Evolutionary conservation across 2,113 vertebrate genomes (phyloP), one percentile per base, ranked within the genome.

Genomic region (Glareola pratincola): DNA sequence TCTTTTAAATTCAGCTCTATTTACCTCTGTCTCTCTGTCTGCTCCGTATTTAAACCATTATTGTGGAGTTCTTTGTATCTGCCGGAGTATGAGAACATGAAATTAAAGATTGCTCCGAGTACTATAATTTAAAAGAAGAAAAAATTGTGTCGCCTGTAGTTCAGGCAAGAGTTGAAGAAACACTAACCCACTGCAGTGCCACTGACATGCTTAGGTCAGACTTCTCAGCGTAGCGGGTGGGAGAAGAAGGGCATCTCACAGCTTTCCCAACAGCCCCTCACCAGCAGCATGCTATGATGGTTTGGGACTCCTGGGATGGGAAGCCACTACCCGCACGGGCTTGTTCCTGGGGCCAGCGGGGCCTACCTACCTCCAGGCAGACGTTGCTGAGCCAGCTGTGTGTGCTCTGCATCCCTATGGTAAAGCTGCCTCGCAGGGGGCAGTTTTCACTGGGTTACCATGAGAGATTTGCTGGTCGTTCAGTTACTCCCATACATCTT

Each of bases 391-490:
- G 39, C 37, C 68, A 73, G 76, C 50, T 76, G 53, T 37, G 43
- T 1, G 7, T 6, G 22, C 50, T 54, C 60, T 23, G 41, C 63
- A 10, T 14, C 26, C 4, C 0, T 16, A 2, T 0, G 37, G 34
- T 21, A 30, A 41, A 34, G 43, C 71, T 72, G 75, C 36, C 14
- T 9, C 14, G 51, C 56, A 63, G 78, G 2, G 2, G 12, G 30
- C 14, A 6, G 14, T 10, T 23, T 18, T 23, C 48, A 2, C 19
- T 21, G 72, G 7, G 3, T 45, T 22, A 20, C 37, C 62, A 37
- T 18, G 18, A 64, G 29, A 62, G 24, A 32, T 39, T 30, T n/a
- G 47, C 59, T 48, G 12, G 10, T 24, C 2, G 0, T 14, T 37
- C 39, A 1, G 1, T 21, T 36, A 19, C n/a, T 87, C 37, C 45